These are phyloP conservation scores for Euphonia xanthogaster DNA, from an alignment of 2,797 vertebrate genomes.

Conservation along the genomic window DNA sequence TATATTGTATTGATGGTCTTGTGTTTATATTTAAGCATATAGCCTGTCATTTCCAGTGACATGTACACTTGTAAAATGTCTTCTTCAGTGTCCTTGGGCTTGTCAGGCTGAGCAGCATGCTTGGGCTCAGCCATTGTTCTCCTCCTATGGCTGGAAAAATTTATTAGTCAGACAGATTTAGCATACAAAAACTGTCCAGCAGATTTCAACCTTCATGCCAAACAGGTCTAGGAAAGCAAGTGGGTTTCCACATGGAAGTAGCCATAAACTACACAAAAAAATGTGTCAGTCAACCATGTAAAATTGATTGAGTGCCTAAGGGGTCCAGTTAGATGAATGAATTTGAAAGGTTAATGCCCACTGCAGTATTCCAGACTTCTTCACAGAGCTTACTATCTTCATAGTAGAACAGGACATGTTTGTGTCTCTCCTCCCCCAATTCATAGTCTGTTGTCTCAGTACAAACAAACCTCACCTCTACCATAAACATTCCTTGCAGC, in stretches of 20 bases:
- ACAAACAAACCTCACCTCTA: not conserved
- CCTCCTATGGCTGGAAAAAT: not conserved
- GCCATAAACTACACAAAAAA: not conserved
- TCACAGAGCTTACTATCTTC: not conserved
- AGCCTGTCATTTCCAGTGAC: not conserved
- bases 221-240: not conserved
- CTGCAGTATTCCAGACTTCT: not conserved
- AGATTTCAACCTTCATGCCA: not conserved
- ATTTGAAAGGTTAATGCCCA: not conserved
- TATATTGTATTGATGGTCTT: not conserved
- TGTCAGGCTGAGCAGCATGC: not conserved
- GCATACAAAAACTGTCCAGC: not conserved
- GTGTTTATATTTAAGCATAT: not conserved
- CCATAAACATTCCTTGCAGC: not conserved
- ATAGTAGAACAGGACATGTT: not conserved
- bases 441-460: not conserved
- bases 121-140: not conserved
- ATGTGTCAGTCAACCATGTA: not conserved
- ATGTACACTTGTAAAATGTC: not conserved
- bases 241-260: not conserved
- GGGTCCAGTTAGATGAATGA: not conserved
- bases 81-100: not conserved
- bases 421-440: not conserved
- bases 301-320: not conserved
- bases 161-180: not conserved